Conservation (phyloP, 2,113 vertebrate species). For the Micronycteris hirsuta region DNA sequence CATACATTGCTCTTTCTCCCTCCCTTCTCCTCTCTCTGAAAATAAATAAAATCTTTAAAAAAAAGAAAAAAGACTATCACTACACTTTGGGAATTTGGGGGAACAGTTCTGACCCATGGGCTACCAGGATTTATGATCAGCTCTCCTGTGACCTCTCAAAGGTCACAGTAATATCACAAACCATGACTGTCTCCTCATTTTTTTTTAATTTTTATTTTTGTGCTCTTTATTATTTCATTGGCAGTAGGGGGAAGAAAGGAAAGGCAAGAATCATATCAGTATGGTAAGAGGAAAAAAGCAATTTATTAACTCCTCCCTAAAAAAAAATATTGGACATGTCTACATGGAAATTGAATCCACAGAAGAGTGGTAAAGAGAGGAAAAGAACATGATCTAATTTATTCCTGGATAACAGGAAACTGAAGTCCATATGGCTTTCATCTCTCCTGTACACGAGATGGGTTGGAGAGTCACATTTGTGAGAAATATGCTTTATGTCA, state of each 20-base stretch:
- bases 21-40: too few species aligned
- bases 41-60: too few species aligned
- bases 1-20: too few species aligned
- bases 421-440: slow-evolving; percentile 60
- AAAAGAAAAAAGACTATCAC: not conserved
- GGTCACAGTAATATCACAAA: not conserved
- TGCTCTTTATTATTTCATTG: not conserved
- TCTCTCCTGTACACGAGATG: slow-evolving; percentile 41
- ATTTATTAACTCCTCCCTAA: slow-evolving; percentile 58
- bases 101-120: not conserved
- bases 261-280: not conserved
- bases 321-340: slow-evolving; percentile 40
- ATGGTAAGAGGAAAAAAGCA: not conserved
- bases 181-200: not conserved
- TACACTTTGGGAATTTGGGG: not conserved
- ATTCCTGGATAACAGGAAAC: slow-evolving; percentile 63
- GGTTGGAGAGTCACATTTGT: slow-evolving; percentile 45
- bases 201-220: not conserved
- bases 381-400: slow-evolving; percentile 64
- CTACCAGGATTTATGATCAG: not conserved
- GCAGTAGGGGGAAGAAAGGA: not conserved
- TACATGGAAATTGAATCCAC: slow-evolving; percentile 71
- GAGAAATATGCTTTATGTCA: slow-evolving; percentile 65
- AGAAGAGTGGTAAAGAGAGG: slow-evolving; percentile 61
- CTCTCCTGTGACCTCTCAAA: not conserved